These are phyloP conservation scores for Drosophila auraria DNA, from an alignment of 1,140 invertebrate genomes.

Conservation along the genomic window DNA sequence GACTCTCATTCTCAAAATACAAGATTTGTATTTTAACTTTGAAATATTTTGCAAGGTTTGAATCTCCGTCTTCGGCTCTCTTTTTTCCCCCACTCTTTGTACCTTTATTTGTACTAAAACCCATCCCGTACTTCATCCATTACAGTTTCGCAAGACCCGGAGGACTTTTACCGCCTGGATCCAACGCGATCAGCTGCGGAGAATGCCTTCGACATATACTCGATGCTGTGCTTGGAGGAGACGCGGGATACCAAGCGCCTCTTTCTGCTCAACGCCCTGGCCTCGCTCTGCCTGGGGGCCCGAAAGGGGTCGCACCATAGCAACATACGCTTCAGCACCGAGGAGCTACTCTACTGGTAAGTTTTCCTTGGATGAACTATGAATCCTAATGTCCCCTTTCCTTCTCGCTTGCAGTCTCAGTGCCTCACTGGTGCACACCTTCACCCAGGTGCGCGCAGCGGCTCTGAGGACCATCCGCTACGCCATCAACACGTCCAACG, in stretches of 20 bases:
- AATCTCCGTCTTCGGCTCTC: no score
- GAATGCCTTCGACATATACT: conserved; percentile 82
- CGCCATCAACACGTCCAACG: conserved; percentile 91
- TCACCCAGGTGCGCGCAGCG: conserved; percentile 94
- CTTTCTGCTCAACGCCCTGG: conserved; percentile 79
- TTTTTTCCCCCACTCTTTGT: no score
- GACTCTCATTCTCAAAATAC: no score
- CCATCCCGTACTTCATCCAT: not conserved
- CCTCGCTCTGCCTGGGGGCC: conserved; percentile 83
- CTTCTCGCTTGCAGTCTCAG: conserved; percentile 88
- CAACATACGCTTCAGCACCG: conserved; percentile 89
- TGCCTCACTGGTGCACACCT: conserved; percentile 92
- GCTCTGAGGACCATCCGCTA: conserved; percentile 94
- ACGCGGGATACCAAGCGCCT: conserved; percentile 80
- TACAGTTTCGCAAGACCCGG: conserved; percentile 78
- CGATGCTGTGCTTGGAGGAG: conserved; percentile 70
- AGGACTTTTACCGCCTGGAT: conserved; percentile 81
- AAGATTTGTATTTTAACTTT: no score
- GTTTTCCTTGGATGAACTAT: no score
- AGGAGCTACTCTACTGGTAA: conserved; percentile 94
- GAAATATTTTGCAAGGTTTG: no score
- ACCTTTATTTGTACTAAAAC: no score
- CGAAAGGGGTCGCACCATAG: conserved; percentile 68
- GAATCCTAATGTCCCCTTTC: not conserved
- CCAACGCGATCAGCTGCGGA: conserved; percentile 72